Conservation (phyloP, 1,140 invertebrate genomes). For the Drosophila aff. region DNA sequence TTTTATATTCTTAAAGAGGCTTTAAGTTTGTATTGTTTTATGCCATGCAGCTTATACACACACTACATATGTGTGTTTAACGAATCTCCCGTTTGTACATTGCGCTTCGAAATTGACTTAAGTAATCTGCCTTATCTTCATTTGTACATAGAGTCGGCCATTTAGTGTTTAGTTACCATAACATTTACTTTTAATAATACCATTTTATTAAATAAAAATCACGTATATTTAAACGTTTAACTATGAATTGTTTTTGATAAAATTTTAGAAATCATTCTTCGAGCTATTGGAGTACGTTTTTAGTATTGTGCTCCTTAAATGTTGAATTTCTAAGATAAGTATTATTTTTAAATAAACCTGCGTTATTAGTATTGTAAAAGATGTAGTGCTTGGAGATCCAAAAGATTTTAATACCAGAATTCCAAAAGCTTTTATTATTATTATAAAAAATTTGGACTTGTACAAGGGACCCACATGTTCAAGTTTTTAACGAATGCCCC, state of each 20-base stretch:
- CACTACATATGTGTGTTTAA: constrained; percentile 22
- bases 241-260: neutral
- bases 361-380: no score
- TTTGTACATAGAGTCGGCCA: constrained; percentile 69
- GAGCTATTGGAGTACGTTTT: no score
- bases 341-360: no score
- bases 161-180: constrained; percentile 40
- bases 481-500: no score
- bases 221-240: constrained; percentile 2
- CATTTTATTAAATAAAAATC: constrained; percentile 8
- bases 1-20: constrained; percentile 68
- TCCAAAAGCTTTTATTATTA: no score
- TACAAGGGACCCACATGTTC: no score
- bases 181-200: constrained; percentile 1
- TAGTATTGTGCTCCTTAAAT: neutral
- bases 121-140: constrained; percentile 49
- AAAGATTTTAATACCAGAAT: no score
- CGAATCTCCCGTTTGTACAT: constrained; percentile 54
- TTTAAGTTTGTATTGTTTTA: constrained; percentile 68
- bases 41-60: constrained; percentile 18
- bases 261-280: no score
- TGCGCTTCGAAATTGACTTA: constrained; percentile 35
- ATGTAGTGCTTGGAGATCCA: no score
- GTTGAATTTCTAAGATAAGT: neutral
- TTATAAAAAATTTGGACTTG: no score